Evolutionary conservation across 1,140 invertebrate species (phyloP), one percentile per base, ranked within the genome.

Genomic region (Amyelois transitella): DNA sequence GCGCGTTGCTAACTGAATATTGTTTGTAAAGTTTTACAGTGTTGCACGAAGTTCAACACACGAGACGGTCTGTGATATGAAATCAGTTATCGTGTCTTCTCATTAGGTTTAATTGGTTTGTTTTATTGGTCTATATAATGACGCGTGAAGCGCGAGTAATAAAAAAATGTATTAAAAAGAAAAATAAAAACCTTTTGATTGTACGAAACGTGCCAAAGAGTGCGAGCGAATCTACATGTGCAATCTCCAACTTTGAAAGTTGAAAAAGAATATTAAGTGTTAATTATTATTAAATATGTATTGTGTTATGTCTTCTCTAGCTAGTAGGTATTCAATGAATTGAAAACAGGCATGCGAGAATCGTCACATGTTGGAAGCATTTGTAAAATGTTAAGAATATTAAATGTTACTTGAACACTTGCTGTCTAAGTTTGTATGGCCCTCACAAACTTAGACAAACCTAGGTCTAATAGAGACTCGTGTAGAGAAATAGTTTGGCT

Each of bases 61-160:
- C 18, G n/a, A 14, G 19, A 44, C 47, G 18, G 60, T 49, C 56
- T 63, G 61, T 63, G 61, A 63, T 63, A 63, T 49, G 25, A 54
- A 52, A 50, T 58, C 51, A 43, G 45, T 20, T 52, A 22, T 24
- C 47, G 20, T 48, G 45, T 48, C 45, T 48, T 48, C 45, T 48
- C 18, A 48, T 48, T 48, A 48, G 45, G 19, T 48, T 48, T 21
- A 48, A 48, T 21, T 20, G 43, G 43, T 45, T 45, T 48, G 17
- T 21, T 38, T 12, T 48, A 21, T 20, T n/a, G 21, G 10, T 21
- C 0, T 47, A 20, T 38, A n/a, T n/a, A n/a, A n/a, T n/a, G n/a
- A 10, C 2, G 28, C 6, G 5, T 14, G n/a, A 3, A n/a, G 8
- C n/a, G 12, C 12, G 6, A 38, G 4, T 38, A 14, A 8, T 1